Evolutionary conservation across 37 sponge, comb jelly and placozoan genomes (phyloP).

Genomic region (Oopsacas minuta): DNA sequence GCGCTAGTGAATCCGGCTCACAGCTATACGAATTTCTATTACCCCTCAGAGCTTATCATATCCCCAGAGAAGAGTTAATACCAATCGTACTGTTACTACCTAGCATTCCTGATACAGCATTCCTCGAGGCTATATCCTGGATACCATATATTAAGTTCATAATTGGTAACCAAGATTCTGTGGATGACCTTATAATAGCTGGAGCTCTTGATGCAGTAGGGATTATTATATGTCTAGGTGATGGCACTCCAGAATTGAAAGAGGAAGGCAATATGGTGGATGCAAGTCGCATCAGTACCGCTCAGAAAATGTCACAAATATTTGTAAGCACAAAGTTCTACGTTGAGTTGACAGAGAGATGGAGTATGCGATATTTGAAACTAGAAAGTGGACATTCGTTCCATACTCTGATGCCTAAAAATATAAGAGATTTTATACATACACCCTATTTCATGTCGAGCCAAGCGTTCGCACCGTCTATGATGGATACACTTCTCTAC

Average conservation of each 20-base stretch:
- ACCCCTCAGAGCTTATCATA: slow-evolving; percentile 49
- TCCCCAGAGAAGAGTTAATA: slow-evolving; percentile 24
- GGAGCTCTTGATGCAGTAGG: slow-evolving; percentile 9
- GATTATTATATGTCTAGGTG: not conserved
- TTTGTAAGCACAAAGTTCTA: not conserved
- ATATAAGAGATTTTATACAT: not conserved
- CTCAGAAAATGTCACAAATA: not conserved
- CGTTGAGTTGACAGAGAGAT: not conserved
- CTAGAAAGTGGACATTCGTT: not conserved
- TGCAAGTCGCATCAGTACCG: not conserved
- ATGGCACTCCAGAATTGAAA: not conserved
- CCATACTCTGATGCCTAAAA: slow-evolving; percentile 4
- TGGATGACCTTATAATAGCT: not conserved
- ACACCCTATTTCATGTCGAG: slow-evolving; percentile 51
- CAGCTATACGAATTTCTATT: slow-evolving; percentile 47
- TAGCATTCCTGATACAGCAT: slow-evolving; percentile 27
- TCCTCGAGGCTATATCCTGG: slow-evolving; percentile 37
- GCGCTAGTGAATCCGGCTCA: slow-evolving; percentile 20
- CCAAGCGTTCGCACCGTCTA: slow-evolving; percentile 43
- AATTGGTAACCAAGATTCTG: slow-evolving; percentile 22
- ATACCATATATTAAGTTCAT: slow-evolving; percentile 49
- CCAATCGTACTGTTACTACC: slow-evolving; percentile 43
- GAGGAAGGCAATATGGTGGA: not conserved
- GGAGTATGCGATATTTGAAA: not conserved
- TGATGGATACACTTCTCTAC: slow-evolving; percentile 65